phyloP scores from a whole-genome alignment of 2,113 vertebrate genomes.

The Anhinga anhinga region DNA sequence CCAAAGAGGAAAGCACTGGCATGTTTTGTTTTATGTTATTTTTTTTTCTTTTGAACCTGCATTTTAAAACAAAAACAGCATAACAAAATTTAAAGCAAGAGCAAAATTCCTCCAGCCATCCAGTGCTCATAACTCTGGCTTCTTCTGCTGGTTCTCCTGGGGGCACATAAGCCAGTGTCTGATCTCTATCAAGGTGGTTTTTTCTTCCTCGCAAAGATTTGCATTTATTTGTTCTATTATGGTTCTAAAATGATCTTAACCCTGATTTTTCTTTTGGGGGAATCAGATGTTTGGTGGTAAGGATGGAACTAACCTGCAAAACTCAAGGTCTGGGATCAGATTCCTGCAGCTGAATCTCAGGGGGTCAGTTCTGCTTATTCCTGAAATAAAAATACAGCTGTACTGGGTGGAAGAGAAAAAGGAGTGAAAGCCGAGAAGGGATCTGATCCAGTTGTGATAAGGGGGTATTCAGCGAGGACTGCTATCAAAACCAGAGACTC shows the following conservation, averaged over 20 bases:
- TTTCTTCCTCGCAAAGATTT: background rate
- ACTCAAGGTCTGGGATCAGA: background rate
- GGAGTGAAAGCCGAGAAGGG: background rate
- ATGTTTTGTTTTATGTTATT: background rate
- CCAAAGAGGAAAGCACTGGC: slow-evolving; percentile 7
- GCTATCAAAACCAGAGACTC: background rate
- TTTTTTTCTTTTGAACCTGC: slow-evolving; percentile 28
- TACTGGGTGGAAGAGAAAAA: background rate
- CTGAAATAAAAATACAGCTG: background rate
- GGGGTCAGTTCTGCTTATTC: background rate
- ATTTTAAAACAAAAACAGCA: slow-evolving; percentile 31
- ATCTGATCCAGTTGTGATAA: background rate
- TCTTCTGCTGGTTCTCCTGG: background rate
- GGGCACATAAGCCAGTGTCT: background rate
- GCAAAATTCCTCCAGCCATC: slow-evolving; percentile 28
- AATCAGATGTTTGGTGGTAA: background rate
- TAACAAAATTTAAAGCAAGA: slow-evolving; percentile 37
- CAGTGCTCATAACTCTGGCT: background rate
- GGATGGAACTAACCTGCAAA: background rate
- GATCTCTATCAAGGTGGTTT: background rate
- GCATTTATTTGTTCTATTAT: slow-evolving; percentile 6
- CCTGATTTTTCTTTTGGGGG: background rate
- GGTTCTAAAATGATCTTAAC: background rate
- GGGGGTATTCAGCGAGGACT: background rate
- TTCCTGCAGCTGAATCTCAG: background rate